phyloP scores from a whole-genome alignment of 2,797 vertebrate species.

The Crypturellus tataupa region DNA sequence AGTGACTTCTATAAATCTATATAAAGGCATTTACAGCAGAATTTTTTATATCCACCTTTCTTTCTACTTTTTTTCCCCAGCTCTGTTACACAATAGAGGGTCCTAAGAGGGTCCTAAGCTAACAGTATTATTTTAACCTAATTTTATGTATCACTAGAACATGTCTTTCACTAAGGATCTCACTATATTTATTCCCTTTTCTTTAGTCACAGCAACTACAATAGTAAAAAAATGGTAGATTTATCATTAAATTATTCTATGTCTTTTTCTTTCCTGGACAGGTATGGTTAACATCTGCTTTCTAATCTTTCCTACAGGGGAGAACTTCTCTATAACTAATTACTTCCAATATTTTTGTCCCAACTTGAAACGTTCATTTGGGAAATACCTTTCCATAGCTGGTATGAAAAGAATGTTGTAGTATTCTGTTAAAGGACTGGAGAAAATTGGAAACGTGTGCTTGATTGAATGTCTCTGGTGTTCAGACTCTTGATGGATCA shows the following conservation, averaged over 20 bases:
- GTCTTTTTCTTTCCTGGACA: slow-evolving; percentile 5
- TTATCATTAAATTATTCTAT: neutral
- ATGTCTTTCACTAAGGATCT: slow-evolving; percentile 31
- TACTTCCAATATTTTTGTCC: neutral
- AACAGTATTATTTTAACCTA: slow-evolving; percentile 25
- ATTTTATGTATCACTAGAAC: neutral
- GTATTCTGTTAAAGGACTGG: neutral
- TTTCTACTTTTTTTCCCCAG: neutral
- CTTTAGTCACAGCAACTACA: slow-evolving; percentile 37
- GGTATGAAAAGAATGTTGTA: neutral
- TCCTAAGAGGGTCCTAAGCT: slow-evolving; percentile 39
- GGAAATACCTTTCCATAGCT: neutral
- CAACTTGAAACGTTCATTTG: neutral
- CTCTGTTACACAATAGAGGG: slow-evolving; percentile 11
- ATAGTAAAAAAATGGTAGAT: slow-evolving; percentile 21
- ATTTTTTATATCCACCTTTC: neutral
- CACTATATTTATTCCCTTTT: slow-evolving; percentile 37
- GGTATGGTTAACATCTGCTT: neutral
- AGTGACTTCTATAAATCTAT: neutral
- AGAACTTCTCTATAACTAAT: slow-evolving; percentile 9
- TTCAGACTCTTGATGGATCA: neutral
- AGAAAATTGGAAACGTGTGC: neutral
- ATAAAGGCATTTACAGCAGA: neutral
- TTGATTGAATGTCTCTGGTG: neutral
- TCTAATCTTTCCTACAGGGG: neutral